Conservation (phyloP, 2,888 invertebrate species). For the Sialis lutaria region DNA sequence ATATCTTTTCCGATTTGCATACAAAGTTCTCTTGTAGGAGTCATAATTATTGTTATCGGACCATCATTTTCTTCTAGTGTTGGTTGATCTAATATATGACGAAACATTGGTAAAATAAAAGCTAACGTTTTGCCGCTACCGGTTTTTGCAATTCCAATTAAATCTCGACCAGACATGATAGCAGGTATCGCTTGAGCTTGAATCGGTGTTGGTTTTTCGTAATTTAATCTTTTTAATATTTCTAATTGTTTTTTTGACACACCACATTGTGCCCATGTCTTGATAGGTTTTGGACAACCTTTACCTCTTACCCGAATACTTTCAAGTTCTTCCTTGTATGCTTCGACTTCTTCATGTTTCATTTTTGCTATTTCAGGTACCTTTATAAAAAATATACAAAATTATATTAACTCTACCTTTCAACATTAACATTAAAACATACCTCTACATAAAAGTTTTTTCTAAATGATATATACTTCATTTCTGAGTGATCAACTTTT, state of each 20-base stretch:
- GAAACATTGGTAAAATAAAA: slow-evolving; percentile 93
- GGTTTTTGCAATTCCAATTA: slow-evolving; percentile 98
- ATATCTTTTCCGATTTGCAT: slow-evolving; percentile 98
- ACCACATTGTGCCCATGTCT: slow-evolving; percentile 96
- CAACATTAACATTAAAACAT: slow-evolving; percentile 6
- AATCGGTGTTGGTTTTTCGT: slow-evolving; percentile 96
- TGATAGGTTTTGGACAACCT: slow-evolving; percentile 89
- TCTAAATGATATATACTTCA: slow-evolving; percentile 76
- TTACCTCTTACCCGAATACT: slow-evolving; percentile 93
- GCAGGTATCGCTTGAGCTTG: slow-evolving; percentile 96
- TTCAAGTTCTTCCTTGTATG: slow-evolving; percentile 76
- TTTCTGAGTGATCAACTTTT: slow-evolving; percentile 76
- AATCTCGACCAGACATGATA: slow-evolving; percentile 90
- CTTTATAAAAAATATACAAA: slow-evolving; percentile 46
- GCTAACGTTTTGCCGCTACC: slow-evolving; percentile 98
- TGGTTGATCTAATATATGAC: slow-evolving; percentile 89
- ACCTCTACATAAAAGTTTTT: slow-evolving; percentile 97
- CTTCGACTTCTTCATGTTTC: slow-evolving; percentile 73
- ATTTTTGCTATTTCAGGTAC: slow-evolving; percentile 87
- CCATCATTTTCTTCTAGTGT: slow-evolving; percentile 92
- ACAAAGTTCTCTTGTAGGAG: slow-evolving; percentile 93
- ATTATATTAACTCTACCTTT: not conserved
- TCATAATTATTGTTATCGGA: slow-evolving; percentile 93
- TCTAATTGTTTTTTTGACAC: slow-evolving; percentile 92
- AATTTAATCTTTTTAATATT: slow-evolving; percentile 71